Conservation (phyloP, 2,113 vertebrate genomes). For the Athene noctua region DNA sequence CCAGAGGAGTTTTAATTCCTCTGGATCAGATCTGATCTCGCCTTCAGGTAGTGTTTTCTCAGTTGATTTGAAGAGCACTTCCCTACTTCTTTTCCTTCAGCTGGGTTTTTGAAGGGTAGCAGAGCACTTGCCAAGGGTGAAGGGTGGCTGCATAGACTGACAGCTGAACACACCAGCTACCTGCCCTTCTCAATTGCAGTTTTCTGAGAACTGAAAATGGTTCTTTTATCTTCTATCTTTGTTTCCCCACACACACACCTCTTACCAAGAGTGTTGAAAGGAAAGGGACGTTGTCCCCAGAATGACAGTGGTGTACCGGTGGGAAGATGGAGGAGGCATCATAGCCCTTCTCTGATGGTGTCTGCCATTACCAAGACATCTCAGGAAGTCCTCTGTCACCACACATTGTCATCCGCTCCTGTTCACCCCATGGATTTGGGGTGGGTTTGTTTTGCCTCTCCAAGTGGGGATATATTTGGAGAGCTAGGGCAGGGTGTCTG, state of each 20-base stretch:
- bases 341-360: neutral
- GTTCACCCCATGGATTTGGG: neutral
- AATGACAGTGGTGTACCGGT: neutral
- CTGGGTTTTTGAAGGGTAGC: neutral
- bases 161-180: neutral
- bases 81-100: neutral
- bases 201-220: neutral
- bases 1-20: neutral
- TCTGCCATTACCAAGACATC: neutral
- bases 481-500: neutral
- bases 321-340: neutral
- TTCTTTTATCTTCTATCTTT: neutral
- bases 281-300: neutral
- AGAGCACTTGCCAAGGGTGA: neutral
- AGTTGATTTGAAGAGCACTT: neutral
- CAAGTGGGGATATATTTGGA: neutral
- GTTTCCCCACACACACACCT: too few relatives aligned
- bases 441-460: neutral
- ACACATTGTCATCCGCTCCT: neutral
- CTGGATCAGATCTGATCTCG: neutral
- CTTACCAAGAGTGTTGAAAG: neutral
- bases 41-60: neutral
- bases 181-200: neutral
- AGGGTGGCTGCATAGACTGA: neutral
- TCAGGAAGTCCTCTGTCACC: neutral